Percentiles rank a stretch among this genome's conserved stretches.
These are phyloP conservation scores for Geophilus truncorum DNA, from an alignment of 2,888 invertebrate species.

Conservation along the genomic window DNA sequence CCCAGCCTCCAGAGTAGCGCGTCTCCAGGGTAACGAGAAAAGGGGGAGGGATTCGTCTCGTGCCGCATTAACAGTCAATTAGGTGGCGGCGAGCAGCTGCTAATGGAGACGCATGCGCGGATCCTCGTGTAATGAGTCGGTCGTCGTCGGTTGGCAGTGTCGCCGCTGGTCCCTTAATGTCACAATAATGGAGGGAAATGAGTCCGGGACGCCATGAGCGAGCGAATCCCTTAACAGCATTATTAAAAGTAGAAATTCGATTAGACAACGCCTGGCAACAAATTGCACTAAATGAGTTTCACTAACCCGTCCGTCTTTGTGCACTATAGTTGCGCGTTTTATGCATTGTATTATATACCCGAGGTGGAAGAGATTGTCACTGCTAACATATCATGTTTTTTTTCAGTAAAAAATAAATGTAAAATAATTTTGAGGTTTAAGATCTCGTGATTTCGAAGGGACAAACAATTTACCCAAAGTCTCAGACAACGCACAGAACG, in stretches of 20 bases:
- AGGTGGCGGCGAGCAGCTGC: slow-evolving; percentile 30
- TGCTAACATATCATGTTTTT: too few relatives aligned
- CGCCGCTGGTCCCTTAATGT: slow-evolving; percentile 30
- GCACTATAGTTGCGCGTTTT: background rate
- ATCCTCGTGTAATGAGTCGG: background rate
- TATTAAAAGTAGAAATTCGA: slow-evolving; percentile 35
- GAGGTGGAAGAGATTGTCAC: too few relatives aligned
- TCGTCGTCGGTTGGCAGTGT: slow-evolving; percentile 19
- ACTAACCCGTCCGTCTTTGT: slow-evolving; percentile 15
- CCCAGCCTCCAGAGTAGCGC: background rate
- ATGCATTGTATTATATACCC: background rate
- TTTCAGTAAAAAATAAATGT: too few relatives aligned
- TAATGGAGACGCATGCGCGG: slow-evolving; percentile 31
- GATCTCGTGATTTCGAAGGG: too few relatives aligned
- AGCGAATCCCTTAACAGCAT: slow-evolving; percentile 33
- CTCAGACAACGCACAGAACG: too few relatives aligned
- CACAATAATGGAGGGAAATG: slow-evolving; percentile 34
- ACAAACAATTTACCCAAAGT: too few relatives aligned
- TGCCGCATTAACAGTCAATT: slow-evolving; percentile 34
- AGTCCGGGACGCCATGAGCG: slow-evolving; percentile 15
- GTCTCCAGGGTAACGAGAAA: background rate
- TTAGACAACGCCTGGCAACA: slow-evolving; percentile 36
- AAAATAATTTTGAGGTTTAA: too few relatives aligned
- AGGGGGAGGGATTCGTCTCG: background rate
- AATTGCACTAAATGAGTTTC: slow-evolving; percentile 35